Percentiles rank a stretch among this genome's conserved stretches.
phyloP scores from a whole-genome alignment of 2,797 vertebrate species.

The Florisuga fusca region DNA sequence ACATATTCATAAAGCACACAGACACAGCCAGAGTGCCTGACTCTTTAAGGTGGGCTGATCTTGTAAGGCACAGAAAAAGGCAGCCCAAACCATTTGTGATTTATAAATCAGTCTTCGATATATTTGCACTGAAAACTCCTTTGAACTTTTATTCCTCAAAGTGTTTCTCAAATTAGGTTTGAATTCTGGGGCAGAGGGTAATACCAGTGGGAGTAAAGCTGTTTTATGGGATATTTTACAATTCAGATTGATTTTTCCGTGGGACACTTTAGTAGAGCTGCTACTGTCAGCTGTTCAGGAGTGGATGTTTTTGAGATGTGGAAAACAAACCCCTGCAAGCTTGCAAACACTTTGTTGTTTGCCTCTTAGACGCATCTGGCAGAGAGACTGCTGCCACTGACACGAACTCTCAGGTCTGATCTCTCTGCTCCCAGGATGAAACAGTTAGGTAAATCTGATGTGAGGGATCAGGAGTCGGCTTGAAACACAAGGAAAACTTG shows the following conservation, averaged over 20 bases:
- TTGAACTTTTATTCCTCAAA: constrained; percentile 21
- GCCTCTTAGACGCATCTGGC: constrained; percentile 56
- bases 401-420: constrained; percentile 41
- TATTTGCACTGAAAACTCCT: not conserved
- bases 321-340: constrained; percentile 50
- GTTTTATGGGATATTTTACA: constrained; percentile 30
- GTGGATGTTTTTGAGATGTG: constrained; percentile 46
- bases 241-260: constrained; percentile 37
- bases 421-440: constrained; percentile 60
- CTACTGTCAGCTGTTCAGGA: constrained; percentile 46
- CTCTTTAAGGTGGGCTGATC: not conserved
- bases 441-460: constrained; percentile 58
- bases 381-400: constrained; percentile 49
- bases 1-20: not conserved
- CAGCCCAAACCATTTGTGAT: not conserved
- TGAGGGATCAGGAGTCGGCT: constrained; percentile 29
- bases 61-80: not conserved
- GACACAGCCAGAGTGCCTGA: not conserved
- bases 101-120: not conserved
- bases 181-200: constrained; percentile 17
- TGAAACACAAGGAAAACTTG: constrained; percentile 45
- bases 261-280: constrained; percentile 28
- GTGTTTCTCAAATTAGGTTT: constrained; percentile 3
- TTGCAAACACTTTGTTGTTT: constrained; percentile 52
- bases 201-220: not conserved